Evolutionary conservation across 2,888 invertebrate genomes (phyloP).

Genomic region (Eledona agricola): DNA sequence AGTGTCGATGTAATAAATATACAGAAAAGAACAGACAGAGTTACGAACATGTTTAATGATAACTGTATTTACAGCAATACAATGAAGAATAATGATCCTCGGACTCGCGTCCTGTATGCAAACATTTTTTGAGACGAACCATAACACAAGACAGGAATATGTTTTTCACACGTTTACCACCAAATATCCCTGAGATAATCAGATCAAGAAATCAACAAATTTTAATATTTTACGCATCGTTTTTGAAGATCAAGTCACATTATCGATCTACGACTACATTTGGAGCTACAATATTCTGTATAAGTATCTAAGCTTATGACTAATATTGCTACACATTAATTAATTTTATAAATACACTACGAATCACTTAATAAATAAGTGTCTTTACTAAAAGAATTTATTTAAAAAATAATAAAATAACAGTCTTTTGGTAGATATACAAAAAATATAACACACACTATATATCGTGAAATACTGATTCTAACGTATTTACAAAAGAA

Average conservation of each 20-base stretch:
- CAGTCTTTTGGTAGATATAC: constrained; percentile 61
- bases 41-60: too few species aligned
- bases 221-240: constrained; percentile 10
- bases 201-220: constrained; percentile 47
- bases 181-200: constrained; percentile 54
- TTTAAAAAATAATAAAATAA: constrained; percentile 54
- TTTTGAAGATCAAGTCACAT: constrained; percentile 13
- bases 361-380: constrained; percentile 44
- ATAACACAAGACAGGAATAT: constrained; percentile 45
- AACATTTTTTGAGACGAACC: constrained; percentile 29
- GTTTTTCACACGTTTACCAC: constrained; percentile 34
- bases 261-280: constrained; percentile 22
- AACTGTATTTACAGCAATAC: constrained; percentile 50
- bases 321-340: constrained; percentile 55
- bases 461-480: constrained; percentile 32
- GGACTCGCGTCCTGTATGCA: constrained; percentile 23
- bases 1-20: too few species aligned
- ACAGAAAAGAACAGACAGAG: too few species aligned
- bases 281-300: constrained; percentile 45
- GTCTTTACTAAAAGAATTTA: constrained; percentile 21
- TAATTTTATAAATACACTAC: constrained; percentile 46
- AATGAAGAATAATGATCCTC: constrained; percentile 38
- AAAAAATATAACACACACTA: constrained; percentile 52
- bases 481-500: constrained; percentile 28
- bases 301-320: constrained; percentile 39